A percentile compares a stretch with the other conserved stretches of the same genome.
phyloP scores from a whole-genome alignment of 35 echinoderm and acorn worm genomes.

The Strongylocentrotus purpuratus region DNA sequence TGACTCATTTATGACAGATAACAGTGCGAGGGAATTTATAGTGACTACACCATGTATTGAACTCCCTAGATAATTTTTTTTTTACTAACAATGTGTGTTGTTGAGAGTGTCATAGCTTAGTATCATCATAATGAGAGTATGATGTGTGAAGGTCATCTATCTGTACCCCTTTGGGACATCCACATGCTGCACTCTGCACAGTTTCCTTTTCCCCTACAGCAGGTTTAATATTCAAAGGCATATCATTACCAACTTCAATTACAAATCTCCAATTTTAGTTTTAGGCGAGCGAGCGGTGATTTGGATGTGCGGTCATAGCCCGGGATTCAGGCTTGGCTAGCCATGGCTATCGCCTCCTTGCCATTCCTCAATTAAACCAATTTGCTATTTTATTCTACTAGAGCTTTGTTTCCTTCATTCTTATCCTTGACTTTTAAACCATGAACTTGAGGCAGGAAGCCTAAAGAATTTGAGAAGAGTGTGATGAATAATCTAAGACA shows the following conservation, averaged over 20 bases:
- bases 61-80: too few species aligned
- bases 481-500: too few species aligned
- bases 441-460: neutral
- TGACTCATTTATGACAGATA: too few species aligned
- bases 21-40: too few species aligned
- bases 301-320: slow-evolving; percentile 36
- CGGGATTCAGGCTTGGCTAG: slow-evolving; percentile 34
- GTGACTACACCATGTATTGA: too few species aligned
- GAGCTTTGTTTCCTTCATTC: neutral
- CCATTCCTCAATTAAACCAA: slow-evolving; percentile 31
- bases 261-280: neutral
- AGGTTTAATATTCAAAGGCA: neutral
- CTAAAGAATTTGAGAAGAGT: neutral
- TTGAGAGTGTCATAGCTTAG: too few species aligned
- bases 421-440: neutral
- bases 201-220: neutral
- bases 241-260: slow-evolving; percentile 32
- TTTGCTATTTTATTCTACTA: neutral
- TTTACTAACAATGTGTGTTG: too few species aligned
- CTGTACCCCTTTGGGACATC: neutral
- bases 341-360: slow-evolving; percentile 31
- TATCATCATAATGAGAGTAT: neutral
- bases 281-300: neutral
- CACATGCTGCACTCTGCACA: neutral
- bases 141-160: neutral